Evolutionary conservation across 2,113 vertebrate species (phyloP).

Genomic region (Tangachromis dhanisi): DNA sequence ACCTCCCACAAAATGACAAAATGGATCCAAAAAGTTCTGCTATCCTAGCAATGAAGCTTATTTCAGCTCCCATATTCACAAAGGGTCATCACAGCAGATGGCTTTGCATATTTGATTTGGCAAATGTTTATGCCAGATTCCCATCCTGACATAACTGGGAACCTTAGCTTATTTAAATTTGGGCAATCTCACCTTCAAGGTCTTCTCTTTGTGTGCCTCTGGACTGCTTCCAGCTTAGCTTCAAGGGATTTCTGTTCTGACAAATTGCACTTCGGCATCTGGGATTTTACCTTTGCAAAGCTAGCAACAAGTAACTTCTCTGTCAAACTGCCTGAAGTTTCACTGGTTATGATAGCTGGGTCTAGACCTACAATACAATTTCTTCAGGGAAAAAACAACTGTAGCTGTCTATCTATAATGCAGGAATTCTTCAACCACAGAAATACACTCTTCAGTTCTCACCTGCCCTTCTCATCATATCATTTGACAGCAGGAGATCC

Average conservation of each 20-base stretch:
- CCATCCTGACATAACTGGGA: background rate
- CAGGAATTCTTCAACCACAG: background rate
- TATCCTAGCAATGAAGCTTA: background rate
- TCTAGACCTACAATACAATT: background rate
- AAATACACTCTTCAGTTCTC: background rate
- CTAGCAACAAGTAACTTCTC: background rate
- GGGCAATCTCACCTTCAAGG: background rate
- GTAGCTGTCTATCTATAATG: background rate
- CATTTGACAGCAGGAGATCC: background rate
- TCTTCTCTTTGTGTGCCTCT: background rate
- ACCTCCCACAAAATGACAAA: background rate
- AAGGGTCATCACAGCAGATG: background rate
- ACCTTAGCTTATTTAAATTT: background rate
- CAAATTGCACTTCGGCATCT: background rate
- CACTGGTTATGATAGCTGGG: background rate
- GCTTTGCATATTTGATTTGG: background rate
- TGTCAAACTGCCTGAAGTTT: background rate
- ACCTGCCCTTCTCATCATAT: background rate
- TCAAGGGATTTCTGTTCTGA: background rate
- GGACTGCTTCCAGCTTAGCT: background rate
- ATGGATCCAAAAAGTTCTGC: background rate
- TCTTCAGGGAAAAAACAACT: background rate
- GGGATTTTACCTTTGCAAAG: background rate
- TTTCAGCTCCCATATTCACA: background rate
- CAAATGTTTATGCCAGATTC: background rate